Evolutionary conservation across 2,888 invertebrate genomes (phyloP), one percentile per base, ranked within the genome.

Genomic region (Eucera pruinosa): DNA sequence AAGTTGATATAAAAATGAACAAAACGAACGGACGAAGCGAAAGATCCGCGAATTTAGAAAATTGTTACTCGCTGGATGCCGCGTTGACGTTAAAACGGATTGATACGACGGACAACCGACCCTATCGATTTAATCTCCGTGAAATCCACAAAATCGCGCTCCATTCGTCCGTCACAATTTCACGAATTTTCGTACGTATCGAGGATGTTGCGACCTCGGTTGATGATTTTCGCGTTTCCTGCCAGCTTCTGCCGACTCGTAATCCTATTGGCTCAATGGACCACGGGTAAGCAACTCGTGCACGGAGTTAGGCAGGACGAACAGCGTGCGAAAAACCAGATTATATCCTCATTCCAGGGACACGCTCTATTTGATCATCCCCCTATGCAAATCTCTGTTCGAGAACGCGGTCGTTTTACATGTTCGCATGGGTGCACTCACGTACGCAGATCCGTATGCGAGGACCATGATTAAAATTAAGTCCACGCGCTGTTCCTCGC

Each of bases 271-370:
- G 25, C 30, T 36, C 52, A 62, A 50, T 30, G 64, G 64, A 25
- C 39, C n/a, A 25, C 39, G 25, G 23, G 43, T 18, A 58, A 43
- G 43, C 58, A 50, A 11, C 20, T 7, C 18, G 27, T 27, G 18
- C 48, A 7, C 48, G 50, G 15, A 23, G 15, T n/a, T 13, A 43
- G 54, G 36, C 36, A 33, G 50, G n/a, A 41, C 41, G 41, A 43
- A 43, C 52, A n/a, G 52, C 20, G 43, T 39, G 30, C 33, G 65
- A 69, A 78, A 78, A 83, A 83, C 70, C 72, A 62, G 82, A 84
- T 84, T 84, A 80, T 72, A 82, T 68, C 57, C 76, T 65, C 70
- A 78, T 78, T 78, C 69, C 74, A 27, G 39, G n/a, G 36, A 39
- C 62, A 50, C 36, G 48, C 36, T 62, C 33, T 64, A 64, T 64